Evolutionary conservation across 2,113 vertebrate genomes (phyloP), one percentile per base, ranked within the genome.

Genomic region (Hyperopisus bebe): DNA sequence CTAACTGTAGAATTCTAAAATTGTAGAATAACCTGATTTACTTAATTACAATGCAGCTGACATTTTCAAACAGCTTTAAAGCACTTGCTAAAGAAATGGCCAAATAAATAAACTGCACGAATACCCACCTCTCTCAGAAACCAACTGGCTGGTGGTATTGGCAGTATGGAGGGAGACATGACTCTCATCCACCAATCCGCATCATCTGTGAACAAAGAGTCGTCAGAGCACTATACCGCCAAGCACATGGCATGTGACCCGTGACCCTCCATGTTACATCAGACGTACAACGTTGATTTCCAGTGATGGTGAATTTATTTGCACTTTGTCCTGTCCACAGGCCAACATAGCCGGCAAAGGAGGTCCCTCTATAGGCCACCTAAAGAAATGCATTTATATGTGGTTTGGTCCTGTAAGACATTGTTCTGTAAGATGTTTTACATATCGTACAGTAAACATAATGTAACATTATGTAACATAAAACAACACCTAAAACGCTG

Each of bases 261-360:
- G 1, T 47, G 70, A 46, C 77, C 9, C 35, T 53, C 9, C 7
- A n/a, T 44, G 8, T 17, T 82, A 89, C 9, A 8, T 48, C 1
- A 31, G 55, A 83, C 88, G 90, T 94, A 98, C 98, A 95, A 95
- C 98, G 95, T 9, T 8, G 7, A 27, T 99, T 94, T 0, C 97
- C 98, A 0, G 98, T 97, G 88, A 99, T 0, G 0, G 97, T 98
- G 91, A 99, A 99, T 92, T 96, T 98, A 89, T 96, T 92, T 0
- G 97, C 96, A 90, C 97, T 98, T 88, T 99, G 98, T 47, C 98
- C 98, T 0, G 98, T 99, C 98, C 98, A 99, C 88, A 99, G 90
- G 2, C 98, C 98, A 0, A 99, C 95, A 0, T 99, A 99, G 27
- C 97, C 98, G 10, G 98, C 83, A 90, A 98, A 99, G 0, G 98